Base-by-base conservation (phyloP, 2,888 invertebrate genomes). In the Lochmaea capreae region DNA sequence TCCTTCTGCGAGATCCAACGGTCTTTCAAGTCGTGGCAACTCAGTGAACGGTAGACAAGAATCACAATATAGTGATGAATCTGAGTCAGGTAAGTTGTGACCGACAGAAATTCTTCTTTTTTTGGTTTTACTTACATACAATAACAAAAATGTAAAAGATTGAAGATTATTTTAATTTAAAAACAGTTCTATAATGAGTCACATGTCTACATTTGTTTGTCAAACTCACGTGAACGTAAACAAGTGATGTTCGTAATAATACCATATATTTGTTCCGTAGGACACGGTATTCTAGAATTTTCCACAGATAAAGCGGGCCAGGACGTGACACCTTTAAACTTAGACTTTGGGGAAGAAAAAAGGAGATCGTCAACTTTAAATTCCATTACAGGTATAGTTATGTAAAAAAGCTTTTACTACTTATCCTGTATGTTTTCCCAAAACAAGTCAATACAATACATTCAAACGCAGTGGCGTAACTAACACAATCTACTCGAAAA, bases 251-350 rank as follows among this genome's bases (percentile, higher is more conserved):
- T 57, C 12, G 1, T n/a, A n/a, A 14, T 61, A n/a, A 39, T 63
- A 6, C 16, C 11, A 49, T n/a, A 39, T 66, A 39, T 33, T 11
- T 59, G 46, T 49, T 39, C 52, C 63, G 18, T 65, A 87, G 93
- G 93, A 71, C 91, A 93, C 75, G 93, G 93, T 59, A 93, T 94
- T 81, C 87, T 96, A 69, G 96, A 96, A 86, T 95, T 96, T 87
- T 92, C 94, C 33, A 94, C 96, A 0, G 94, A 94, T 78, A 95
- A 95, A 85, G 95, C 95, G 0, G 96, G 96, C 0, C 93, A 93
- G 83, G 96, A 96, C 84, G 94, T 96, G 71, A 96, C 96, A 1
- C 96, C 96, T 0, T 90, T 95, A 78, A 95, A 95, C 86, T 91
- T 94, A 80, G 92, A 94, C 83, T 95, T 94, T 84, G 91, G 91